phyloP scores from a whole-genome alignment of 35 echinoderm and acorn worm genomes.

The Apostichopus californicus region DNA sequence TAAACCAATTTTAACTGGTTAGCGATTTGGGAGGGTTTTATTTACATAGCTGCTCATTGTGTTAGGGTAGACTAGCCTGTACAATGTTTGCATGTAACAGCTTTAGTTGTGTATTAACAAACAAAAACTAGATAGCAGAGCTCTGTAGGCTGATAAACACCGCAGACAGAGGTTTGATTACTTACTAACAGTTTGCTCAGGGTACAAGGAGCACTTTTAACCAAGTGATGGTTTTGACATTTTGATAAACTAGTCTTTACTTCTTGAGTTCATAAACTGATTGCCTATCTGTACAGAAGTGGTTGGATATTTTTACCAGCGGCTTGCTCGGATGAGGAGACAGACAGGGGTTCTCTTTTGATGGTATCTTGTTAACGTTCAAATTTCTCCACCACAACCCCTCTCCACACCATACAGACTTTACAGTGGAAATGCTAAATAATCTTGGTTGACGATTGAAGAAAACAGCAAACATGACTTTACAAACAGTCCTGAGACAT shows the following conservation, averaged over 20 bases:
- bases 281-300: too few relatives aligned
- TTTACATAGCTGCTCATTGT: conserved; percentile 46
- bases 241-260: neutral
- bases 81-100: conserved; percentile 50
- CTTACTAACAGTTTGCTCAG: conserved; percentile 48
- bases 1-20: conserved; percentile 18
- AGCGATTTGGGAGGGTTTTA: conserved; percentile 23
- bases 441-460: too few relatives aligned
- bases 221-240: conserved; percentile 36
- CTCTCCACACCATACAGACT: too few relatives aligned
- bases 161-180: conserved; percentile 29
- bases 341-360: too few relatives aligned
- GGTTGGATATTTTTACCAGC: too few relatives aligned
- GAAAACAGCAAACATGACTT: too few relatives aligned
- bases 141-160: conserved; percentile 41
- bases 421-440: too few relatives aligned
- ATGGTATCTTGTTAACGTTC: too few relatives aligned
- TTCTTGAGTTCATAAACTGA: too few relatives aligned
- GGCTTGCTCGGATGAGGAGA: too few relatives aligned
- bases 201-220: conserved; percentile 46
- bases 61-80: conserved; percentile 11
- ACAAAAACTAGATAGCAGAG: conserved; percentile 41
- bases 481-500: too few relatives aligned
- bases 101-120: conserved; percentile 58
- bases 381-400: too few relatives aligned